A percentile compares a stretch with the other conserved stretches of the same genome.
phyloP scores from a whole-genome alignment of 2,888 invertebrate genomes.

The Artemia sinica region DNA sequence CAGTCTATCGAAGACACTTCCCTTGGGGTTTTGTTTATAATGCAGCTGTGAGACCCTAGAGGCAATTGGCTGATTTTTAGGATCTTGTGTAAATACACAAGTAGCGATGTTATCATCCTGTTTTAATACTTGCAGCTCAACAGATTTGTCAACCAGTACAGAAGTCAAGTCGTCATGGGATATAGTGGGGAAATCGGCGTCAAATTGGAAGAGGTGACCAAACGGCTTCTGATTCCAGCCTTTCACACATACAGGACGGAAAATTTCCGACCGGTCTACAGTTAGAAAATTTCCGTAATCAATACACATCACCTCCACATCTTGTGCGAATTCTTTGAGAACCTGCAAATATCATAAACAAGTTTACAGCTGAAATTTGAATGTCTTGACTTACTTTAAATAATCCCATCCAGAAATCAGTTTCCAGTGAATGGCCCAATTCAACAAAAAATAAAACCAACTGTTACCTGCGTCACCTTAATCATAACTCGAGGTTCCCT shows the following conservation, averaged over 20 bases:
- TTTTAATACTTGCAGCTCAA: constrained; percentile 2
- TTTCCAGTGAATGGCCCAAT: no score
- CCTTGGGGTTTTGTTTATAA: neutral
- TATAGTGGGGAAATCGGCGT: neutral
- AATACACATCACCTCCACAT: constrained; percentile 16
- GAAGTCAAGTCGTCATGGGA: neutral
- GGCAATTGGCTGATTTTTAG: constrained; percentile 15
- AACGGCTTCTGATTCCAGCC: constrained; percentile 15
- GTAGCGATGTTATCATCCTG: neutral
- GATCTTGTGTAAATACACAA: neutral
- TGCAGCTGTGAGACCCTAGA: neutral
- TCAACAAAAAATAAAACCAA: no score
- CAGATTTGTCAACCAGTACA: constrained; percentile 7
- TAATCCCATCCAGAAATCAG: no score
- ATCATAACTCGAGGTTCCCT: no score
- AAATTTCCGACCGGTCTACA: constrained; percentile 17
- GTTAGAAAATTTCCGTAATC: constrained; percentile 21
- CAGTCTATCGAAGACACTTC: neutral
- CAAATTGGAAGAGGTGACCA: constrained; percentile 17
- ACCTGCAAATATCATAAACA: neutral
- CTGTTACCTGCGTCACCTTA: no score
- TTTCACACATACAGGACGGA: constrained; percentile 13
- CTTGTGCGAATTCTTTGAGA: constrained; percentile 15
- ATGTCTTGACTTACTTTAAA: no score
- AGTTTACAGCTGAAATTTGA: no score